Conservation (phyloP, 2,888 invertebrate species). For the Aspidapion aeneum region DNA sequence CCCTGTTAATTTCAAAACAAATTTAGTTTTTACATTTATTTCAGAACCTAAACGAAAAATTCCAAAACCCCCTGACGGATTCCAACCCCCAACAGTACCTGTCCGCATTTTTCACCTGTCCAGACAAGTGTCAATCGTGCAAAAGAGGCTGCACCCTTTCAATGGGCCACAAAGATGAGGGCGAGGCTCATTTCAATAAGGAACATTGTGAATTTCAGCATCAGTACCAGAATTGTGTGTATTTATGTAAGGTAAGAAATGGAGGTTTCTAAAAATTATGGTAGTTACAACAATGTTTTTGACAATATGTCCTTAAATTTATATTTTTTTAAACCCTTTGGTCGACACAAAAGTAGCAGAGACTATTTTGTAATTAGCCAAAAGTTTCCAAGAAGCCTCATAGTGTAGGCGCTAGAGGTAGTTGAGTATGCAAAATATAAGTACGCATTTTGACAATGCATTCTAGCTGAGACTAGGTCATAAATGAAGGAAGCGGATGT, state of each 20-base stretch:
- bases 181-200: slow-evolving; percentile 54
- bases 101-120: slow-evolving; percentile 77
- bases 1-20: too few relatives aligned
- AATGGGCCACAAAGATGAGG: slow-evolving; percentile 64
- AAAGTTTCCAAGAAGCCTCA: too few relatives aligned
- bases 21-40: too few relatives aligned
- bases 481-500: too few relatives aligned
- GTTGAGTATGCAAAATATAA: too few relatives aligned
- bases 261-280: neutral
- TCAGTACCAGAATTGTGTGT: slow-evolving; percentile 68
- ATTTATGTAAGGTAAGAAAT: slow-evolving; percentile 55
- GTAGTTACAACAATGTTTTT: neutral
- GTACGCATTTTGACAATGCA: too few relatives aligned
- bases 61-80: slow-evolving; percentile 63
- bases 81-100: slow-evolving; percentile 64
- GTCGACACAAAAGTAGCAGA: too few relatives aligned
- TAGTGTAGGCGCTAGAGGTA: too few relatives aligned
- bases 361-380: too few relatives aligned
- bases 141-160: slow-evolving; percentile 59
- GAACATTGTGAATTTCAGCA: slow-evolving; percentile 63
- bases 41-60: slow-evolving; percentile 71
- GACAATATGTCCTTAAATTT: neutral
- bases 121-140: slow-evolving; percentile 68
- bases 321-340: too few relatives aligned
- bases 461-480: too few relatives aligned